Evolutionary conservation across 53 echinoderm and acorn worm genomes (phyloP).

Genomic region (Paelopatides confundens): DNA sequence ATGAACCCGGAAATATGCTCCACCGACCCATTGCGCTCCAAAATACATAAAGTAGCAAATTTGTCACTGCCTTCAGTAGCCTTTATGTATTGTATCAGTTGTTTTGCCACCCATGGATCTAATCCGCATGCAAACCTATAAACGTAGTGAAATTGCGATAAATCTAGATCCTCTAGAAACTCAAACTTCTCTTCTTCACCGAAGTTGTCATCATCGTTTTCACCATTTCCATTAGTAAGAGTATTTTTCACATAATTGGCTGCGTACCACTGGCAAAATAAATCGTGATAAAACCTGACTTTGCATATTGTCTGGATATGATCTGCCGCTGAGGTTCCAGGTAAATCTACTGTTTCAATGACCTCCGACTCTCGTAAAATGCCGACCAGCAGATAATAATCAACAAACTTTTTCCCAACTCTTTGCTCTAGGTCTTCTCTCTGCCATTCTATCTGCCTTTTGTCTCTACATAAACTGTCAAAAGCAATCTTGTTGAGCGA

Average conservation of each 20-base stretch:
- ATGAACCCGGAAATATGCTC: neutral
- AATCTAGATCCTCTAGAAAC: neutral
- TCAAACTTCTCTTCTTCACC: neutral
- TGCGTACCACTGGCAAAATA: slow-evolving; percentile 7
- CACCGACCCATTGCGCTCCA: neutral
- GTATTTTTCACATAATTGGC: neutral
- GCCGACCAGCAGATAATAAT: neutral
- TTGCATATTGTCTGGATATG: neutral
- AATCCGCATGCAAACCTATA: neutral
- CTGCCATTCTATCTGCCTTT: neutral
- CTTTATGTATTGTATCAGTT: neutral
- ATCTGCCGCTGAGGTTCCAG: neutral
- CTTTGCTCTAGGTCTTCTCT: neutral
- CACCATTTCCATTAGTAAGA: neutral
- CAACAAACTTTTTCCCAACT: neutral
- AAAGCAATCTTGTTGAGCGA: neutral
- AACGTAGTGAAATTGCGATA: neutral
- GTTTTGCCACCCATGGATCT: neutral
- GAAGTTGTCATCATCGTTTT: neutral
- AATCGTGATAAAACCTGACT: neutral
- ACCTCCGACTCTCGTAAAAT: neutral
- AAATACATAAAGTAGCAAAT: neutral
- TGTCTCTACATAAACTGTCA: neutral
- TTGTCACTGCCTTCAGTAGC: neutral
- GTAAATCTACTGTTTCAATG: neutral